Evolutionary conservation across 2,797 vertebrate species (phyloP), one percentile per base, ranked within the genome.

Genomic region (Lateolabrax maculatus): DNA sequence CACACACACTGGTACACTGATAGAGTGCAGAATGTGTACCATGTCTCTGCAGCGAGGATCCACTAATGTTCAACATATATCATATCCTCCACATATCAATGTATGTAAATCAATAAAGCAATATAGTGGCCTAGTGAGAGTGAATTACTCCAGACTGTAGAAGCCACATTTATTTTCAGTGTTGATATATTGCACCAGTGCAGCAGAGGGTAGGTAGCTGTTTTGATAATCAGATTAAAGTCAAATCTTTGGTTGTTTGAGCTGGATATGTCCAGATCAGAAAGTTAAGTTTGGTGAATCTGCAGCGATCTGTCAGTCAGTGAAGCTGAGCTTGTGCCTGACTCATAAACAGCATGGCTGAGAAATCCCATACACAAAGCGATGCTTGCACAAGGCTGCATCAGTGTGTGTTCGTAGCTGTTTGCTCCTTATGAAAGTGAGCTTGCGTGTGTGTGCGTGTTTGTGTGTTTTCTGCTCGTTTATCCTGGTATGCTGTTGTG

Each of bases 101-200:
- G 71, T 79, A 90, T 86, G 85, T 73, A 84, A 85, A 90, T 92
- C 91, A 85, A 89, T 92, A 83, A 84, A 81, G 81, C 86, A 69
- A 92, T 85, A 70, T 62, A 78, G 80, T 37, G 68, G 34, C 81
- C 76, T 36, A 2, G 75, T 51, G 80, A 83, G 73, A 56, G 76
- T 21, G 63, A 77, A 81, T 82, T 72, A 69, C 60, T 66, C 53
- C 44, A 66, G 65, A 48, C 46, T 60, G 58, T 16, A n/a, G 79
- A 49, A 56, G 61, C 63, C 68, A 60, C 46, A 73, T 87, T 84
- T 52, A 72, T 84, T 80, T 25, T 55, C 72, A 1, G 64, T 16
- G 71, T 43, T 83, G 87, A 86, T 73, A 6, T 58, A 80, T 44
- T 19, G 84, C 78, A 46, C 0, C 69, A 44, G 72, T 3, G 69